These are phyloP conservation scores for Chelonus insularis DNA, from an alignment of 1,140 invertebrate species.

Conservation along the genomic window DNA sequence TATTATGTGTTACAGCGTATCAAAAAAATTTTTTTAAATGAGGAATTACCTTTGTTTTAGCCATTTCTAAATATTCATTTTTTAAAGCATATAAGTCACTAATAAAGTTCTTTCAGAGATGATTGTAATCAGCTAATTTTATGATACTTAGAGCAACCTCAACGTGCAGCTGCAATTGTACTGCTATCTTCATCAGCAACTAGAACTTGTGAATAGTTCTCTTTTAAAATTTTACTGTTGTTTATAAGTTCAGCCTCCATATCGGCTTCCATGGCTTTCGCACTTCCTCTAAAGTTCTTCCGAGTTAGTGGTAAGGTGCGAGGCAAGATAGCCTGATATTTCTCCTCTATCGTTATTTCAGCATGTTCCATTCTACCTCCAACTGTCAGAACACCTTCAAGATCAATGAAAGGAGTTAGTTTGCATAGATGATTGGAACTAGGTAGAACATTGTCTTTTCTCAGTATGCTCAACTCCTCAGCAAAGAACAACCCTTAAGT, in stretches of 20 bases:
- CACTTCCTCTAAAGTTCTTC: constrained; percentile 26
- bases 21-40: no score
- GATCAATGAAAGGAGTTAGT: no score
- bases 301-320: no score
- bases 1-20: no score
- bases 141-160: constrained; percentile 8
- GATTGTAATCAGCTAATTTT: constrained; percentile 28
- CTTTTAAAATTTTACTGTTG: constrained; percentile 27
- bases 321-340: neutral
- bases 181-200: constrained; percentile 28
- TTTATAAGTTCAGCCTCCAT: constrained; percentile 15
- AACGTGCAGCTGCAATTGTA: constrained; percentile 22
- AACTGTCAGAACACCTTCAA: neutral
- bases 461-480: no score
- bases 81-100: constrained; percentile 13
- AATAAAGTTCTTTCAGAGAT: constrained; percentile 14
- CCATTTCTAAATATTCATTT: constrained; percentile 21
- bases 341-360: neutral
- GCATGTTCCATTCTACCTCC: neutral
- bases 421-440: no score
- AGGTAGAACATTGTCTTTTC: no score
- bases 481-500: no score
- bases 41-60: constrained; percentile 12
- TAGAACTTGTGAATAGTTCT: constrained; percentile 21
- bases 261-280: constrained; percentile 32